A percentile compares a stretch with the other conserved stretches of the same genome.
Conservation (phyloP, 2,797 vertebrate species). For the Hylomyscus alleni region DNA sequence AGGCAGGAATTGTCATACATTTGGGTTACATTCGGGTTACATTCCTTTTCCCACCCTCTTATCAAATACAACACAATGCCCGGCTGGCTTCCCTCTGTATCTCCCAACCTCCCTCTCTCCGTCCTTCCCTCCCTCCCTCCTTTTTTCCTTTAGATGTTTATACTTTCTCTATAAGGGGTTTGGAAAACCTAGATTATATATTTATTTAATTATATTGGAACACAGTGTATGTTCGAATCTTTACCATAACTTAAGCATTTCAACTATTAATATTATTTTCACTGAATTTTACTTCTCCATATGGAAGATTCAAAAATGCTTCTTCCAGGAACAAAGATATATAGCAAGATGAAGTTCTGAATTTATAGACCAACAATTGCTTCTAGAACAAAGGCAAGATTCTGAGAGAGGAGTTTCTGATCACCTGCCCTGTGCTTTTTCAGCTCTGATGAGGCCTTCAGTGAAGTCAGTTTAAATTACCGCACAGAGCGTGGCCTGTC, state of each 20-base stretch:
- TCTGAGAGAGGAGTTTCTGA: slow-evolving; percentile 57
- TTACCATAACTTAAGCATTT: slow-evolving; percentile 33
- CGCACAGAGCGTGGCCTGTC: slow-evolving; percentile 95
- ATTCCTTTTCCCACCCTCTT: slow-evolving; percentile 47
- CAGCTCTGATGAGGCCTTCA: slow-evolving; percentile 97
- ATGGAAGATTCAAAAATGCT: not conserved
- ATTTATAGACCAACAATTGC: not conserved
- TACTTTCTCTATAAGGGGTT: not conserved
- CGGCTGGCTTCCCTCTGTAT: not conserved
- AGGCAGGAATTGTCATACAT: slow-evolving; percentile 70
- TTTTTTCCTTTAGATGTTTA: not conserved
- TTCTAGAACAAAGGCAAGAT: slow-evolving; percentile 72
- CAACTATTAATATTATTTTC: slow-evolving; percentile 30
- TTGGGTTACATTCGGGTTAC: no score
- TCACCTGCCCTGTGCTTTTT: slow-evolving; percentile 81
- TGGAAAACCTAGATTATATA: not conserved
- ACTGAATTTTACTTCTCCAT: slow-evolving; percentile 1
- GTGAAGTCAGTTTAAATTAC: slow-evolving; percentile 96
- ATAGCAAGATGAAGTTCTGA: not conserved
- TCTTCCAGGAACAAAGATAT: not conserved
- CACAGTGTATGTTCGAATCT: not conserved
- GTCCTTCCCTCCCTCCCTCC: not conserved
- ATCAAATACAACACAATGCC: not conserved
- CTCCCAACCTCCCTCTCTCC: not conserved
- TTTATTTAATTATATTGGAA: not conserved